Conservation (phyloP, 2,113 vertebrate genomes). For the Gobio gobio region DNA sequence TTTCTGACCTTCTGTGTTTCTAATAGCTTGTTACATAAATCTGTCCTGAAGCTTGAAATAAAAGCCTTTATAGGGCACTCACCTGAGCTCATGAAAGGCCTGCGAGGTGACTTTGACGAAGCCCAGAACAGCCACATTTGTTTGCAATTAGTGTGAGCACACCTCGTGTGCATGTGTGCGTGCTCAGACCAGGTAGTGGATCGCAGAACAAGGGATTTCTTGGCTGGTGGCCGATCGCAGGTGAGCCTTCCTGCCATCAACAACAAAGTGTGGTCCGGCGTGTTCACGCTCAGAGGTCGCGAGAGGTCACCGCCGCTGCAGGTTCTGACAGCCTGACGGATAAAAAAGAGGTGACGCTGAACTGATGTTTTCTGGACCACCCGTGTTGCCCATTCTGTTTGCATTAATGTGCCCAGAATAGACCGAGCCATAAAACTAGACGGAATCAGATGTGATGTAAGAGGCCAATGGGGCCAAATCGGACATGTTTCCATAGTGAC, state of each 20-base stretch:
- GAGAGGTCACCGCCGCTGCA: constrained; percentile 67
- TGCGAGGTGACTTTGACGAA: constrained; percentile 55
- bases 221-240: constrained; percentile 74
- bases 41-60: constrained; percentile 47
- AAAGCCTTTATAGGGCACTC: constrained; percentile 50
- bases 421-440: constrained; percentile 81
- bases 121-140: constrained; percentile 58
- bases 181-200: constrained; percentile 61
- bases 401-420: constrained; percentile 69
- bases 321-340: constrained; percentile 77
- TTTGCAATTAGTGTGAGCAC: constrained; percentile 61
- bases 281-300: constrained; percentile 71
- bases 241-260: constrained; percentile 70
- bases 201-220: constrained; percentile 67
- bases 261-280: constrained; percentile 71
- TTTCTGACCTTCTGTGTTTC: constrained; percentile 32
- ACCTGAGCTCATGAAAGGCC: constrained; percentile 52
- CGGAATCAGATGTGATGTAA: constrained; percentile 74
- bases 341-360: constrained; percentile 77
- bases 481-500: constrained; percentile 67
- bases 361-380: constrained; percentile 72
- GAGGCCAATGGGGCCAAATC: constrained; percentile 71
- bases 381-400: constrained; percentile 76
- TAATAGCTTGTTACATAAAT: constrained; percentile 56
- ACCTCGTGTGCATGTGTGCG: constrained; percentile 31